Evolutionary conservation across 2,888 invertebrate genomes (phyloP), one percentile per base, ranked within the genome.

Genomic region (Lepidochitona cinerea): DNA sequence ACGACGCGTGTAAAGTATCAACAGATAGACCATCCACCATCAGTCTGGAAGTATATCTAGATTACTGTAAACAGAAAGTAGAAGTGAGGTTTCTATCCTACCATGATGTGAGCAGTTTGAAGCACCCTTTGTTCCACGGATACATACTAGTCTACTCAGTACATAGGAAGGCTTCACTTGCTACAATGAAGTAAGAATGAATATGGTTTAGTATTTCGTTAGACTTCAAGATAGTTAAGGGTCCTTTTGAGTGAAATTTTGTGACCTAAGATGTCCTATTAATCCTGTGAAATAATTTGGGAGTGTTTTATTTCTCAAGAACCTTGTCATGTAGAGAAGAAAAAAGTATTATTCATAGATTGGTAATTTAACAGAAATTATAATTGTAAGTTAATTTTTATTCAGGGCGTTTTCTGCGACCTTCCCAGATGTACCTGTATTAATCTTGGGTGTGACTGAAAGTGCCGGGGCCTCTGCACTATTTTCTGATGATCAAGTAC

Each of bases 61-160:
- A 97, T 0, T 96, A 96, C 89, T 95, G 95, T 26, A 97, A 97
- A 90, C 93, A 96, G 84, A 87, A 88, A 75, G 90, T 92, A 41
- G 91, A 92, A 84, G 95, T 96, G n/a, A 96, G 96, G 81, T 94
- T 97, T 83, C 96, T 97, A 32, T 97, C 97, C 85, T 98, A 96
- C 92, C 98, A 98, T 89, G 96, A 96, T 71, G 95, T 95, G 91
- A 95, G 96, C 85, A 96, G 96, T 90, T 93, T 83, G 52, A 75
- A 96, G 82, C 96, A 97, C 90, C 96, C 97, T 89, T 92, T 97
- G 70, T 96, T 97, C 79, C 98, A 98, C 89, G 98, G 98, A 35
- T 97, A 97, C 89, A 96, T 98, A 85, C 93, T 98, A 79, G 96
- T 97, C 75, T 98, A 97, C 91, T 98, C 97, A 0, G 95, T 97